These are phyloP conservation scores for Hololepta plana DNA, from an alignment of 2,888 invertebrate species.

Conservation along the genomic window DNA sequence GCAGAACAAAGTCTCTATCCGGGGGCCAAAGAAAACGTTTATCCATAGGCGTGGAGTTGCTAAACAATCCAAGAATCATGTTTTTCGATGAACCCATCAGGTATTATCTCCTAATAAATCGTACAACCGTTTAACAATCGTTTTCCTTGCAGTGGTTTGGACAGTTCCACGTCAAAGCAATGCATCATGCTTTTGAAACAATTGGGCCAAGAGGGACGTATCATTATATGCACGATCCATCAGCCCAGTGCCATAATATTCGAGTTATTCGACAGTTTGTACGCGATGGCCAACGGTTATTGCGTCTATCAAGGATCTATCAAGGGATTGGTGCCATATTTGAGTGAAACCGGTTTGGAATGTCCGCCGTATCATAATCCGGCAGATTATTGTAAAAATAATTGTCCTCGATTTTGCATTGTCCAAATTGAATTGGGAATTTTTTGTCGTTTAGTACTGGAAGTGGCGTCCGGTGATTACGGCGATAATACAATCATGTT, in stretches of 20 bases:
- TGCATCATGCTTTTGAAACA: constrained; percentile 63
- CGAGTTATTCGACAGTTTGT: constrained; percentile 77
- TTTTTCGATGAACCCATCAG: constrained; percentile 91
- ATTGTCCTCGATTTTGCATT: too few relatives aligned
- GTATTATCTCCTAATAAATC: constrained; percentile 27
- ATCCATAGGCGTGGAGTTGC: constrained; percentile 76
- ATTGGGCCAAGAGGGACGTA: constrained; percentile 66
- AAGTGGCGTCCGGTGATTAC: constrained; percentile 64
- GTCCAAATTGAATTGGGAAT: too few relatives aligned
- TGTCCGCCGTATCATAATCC: constrained; percentile 87
- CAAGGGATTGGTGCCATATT: constrained; percentile 55
- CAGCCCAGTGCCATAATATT: constrained; percentile 78
- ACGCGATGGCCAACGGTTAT: constrained; percentile 61
- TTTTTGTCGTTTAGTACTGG: constrained; percentile 41
- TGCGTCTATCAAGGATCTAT: constrained; percentile 70
- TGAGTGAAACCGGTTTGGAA: constrained; percentile 45
- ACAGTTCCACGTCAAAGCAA: constrained; percentile 68
- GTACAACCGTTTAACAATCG: not conserved
- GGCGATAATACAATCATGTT: constrained; percentile 38
- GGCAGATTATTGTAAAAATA: constrained; percentile 77
- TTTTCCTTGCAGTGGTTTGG: constrained; percentile 45
- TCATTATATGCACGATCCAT: constrained; percentile 78
- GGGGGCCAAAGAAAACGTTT: constrained; percentile 84
- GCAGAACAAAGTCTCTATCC: constrained; percentile 53
- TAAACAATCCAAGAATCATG: constrained; percentile 83